Conservation (phyloP, 2,888 invertebrate species). For the Eupithecia abbreviata region DNA sequence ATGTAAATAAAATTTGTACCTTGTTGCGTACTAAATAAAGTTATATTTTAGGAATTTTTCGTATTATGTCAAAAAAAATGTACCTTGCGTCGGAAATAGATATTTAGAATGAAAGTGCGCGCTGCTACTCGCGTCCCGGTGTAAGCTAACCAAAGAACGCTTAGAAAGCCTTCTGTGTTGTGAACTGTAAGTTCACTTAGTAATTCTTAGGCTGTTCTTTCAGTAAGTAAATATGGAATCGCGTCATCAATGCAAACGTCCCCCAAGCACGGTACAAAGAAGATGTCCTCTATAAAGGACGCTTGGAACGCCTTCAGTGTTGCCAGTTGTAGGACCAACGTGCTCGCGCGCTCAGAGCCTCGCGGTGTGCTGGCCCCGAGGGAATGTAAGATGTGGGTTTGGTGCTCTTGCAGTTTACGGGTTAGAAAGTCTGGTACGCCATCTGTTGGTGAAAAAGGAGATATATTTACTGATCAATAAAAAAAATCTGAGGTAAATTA, state of each 20-base stretch:
- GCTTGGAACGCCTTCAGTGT: slow-evolving; percentile 89
- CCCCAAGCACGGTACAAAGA: slow-evolving; percentile 95
- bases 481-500: no score
- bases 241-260: slow-evolving; percentile 97
- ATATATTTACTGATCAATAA: neutral
- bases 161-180: slow-evolving; percentile 47
- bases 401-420: slow-evolving; percentile 79
- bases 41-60: no score
- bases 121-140: no score
- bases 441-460: slow-evolving; percentile 56
- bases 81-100: no score
- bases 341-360: slow-evolving; percentile 79
- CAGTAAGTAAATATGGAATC: slow-evolving; percentile 93
- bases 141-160: slow-evolving; percentile 50
- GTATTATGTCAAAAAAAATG: no score
- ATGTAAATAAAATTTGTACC: no score
- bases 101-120: no score
- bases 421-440: slow-evolving; percentile 77
- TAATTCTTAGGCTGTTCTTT: slow-evolving; percentile 47
- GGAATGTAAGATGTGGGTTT: slow-evolving; percentile 78
- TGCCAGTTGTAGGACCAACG: slow-evolving; percentile 88
- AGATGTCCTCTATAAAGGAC: slow-evolving; percentile 93
- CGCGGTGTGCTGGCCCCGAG: slow-evolving; percentile 60
- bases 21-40: no score
- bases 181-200: neutral